These are phyloP conservation scores for Catharus fuscescens DNA, from an alignment of 2,113 vertebrate species.

Conservation along the genomic window DNA sequence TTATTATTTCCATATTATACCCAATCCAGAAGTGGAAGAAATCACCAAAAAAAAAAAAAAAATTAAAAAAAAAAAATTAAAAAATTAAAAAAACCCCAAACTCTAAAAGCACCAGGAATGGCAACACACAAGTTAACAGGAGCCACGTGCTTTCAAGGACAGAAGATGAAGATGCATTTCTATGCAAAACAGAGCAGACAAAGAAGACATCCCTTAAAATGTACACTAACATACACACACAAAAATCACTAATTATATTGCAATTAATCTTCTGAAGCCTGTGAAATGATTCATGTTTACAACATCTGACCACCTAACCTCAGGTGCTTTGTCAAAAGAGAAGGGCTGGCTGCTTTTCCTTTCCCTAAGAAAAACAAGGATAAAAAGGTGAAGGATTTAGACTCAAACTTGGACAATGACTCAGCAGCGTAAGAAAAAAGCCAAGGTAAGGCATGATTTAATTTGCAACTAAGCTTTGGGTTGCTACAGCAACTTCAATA, in stretches of 20 bases:
- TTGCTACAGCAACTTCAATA: constrained; percentile 43
- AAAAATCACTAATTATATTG: neutral
- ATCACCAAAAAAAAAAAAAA: neutral
- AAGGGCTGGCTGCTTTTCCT: neutral
- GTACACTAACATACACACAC: neutral
- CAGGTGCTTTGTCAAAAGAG: neutral
- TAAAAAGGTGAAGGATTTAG: neutral
- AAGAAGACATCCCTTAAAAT: neutral
- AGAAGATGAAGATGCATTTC: neutral
- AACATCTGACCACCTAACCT: neutral
- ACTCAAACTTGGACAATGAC: neutral
- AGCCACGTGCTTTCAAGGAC: neutral
- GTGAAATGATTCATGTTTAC: neutral
- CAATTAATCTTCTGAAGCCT: neutral
- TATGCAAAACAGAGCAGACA: neutral
- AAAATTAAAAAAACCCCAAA: too few relatives aligned
- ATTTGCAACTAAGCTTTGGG: neutral
- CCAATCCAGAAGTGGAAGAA: neutral
- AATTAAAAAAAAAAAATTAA: too few relatives aligned
- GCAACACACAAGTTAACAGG: neutral
- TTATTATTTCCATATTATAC: neutral
- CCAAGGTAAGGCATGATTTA: neutral
- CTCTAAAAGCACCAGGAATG: neutral
- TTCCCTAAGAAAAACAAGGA: neutral
- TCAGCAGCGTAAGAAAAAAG: neutral